Base-by-base conservation (phyloP, 30 jellyfish, hydroid and myxozoan genomes). In the Turritopsis rubra region DNA sequence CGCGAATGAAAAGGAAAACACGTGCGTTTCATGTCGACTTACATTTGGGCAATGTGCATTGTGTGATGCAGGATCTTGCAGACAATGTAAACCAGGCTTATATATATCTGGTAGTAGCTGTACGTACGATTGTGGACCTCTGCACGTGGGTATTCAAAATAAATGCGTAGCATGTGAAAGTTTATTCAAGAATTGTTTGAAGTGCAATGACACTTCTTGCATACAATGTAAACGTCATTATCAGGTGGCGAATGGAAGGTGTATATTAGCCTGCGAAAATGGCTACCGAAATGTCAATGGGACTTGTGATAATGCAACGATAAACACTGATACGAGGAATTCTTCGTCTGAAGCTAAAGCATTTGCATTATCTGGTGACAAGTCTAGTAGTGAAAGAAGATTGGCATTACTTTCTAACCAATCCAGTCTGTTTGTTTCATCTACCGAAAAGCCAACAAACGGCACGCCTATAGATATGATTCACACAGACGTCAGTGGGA, bases 131-230 rank as follows among this genome's bases (percentile, higher is more conserved):
- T 68, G 77, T n/a, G 30, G 30, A 9, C 31, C 77, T 7, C 30
- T 27, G 28, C 8, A 19, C 19, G 28, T 68, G 28, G 31, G 77
- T n/a, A 68, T 27, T 23, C 1, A 27, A 9, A 68, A 27, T 9
- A 68, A 19, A 9, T 77, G 85, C 72, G 72, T 29, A 30, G 8
- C 74, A 20, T 77, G 85, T 29, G 72, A 30, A n/a, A 53, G n/a
- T 18, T 5, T 30, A 28, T 77, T 24, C 19, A 60, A 25, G 0
- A 27, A 60, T n/a, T 77, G 85, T 29, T 19, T 24, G 85, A 77
- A 52, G 7, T 77, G 85, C 73, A 77, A 77, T 77, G 77, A 77
- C 1, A 21, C 24, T n/a, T 24, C 74, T 24, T 77, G 85, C 72
- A 0, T 77, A 19, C 70, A 30, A 77, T 77, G 85, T 13, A 41